Percentiles rank a stretch among this genome's conserved stretches.
Conservation (phyloP, 2,113 vertebrate species). For the Proteles cristata region DNA sequence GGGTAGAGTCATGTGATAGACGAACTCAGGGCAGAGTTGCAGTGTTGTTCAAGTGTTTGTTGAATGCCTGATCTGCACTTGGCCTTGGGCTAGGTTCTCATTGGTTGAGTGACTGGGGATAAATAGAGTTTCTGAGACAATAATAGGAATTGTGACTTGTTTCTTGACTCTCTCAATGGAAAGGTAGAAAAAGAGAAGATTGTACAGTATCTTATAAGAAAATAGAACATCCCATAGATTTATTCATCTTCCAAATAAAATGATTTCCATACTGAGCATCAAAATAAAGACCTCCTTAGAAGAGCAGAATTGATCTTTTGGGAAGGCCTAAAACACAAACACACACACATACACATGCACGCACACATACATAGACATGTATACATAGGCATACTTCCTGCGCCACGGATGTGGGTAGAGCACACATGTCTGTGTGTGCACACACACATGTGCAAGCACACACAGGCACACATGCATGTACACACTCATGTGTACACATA, state of each 20-base stretch:
- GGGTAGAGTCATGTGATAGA: neutral
- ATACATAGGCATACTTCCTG: neutral
- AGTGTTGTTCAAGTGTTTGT: neutral
- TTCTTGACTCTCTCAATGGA: neutral
- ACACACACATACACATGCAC: neutral
- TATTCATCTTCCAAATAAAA: neutral
- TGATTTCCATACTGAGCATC: neutral
- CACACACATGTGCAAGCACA: fast-evolving
- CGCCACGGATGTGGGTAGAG: too few species aligned
- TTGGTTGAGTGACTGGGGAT: neutral
- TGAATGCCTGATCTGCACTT: neutral
- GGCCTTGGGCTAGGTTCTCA: neutral
- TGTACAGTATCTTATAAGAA: too few species aligned
- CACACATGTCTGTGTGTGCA: neutral
- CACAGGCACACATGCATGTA: neutral
- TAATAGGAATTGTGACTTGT: neutral
- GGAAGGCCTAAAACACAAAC: neutral
- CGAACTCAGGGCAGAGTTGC: neutral
- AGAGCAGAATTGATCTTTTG: neutral
- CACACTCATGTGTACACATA: neutral
- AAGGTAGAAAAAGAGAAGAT: neutral
- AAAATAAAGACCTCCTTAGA: neutral
- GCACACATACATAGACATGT: fast-evolving
- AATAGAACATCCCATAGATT: neutral
- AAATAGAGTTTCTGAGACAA: neutral